These are phyloP conservation scores for Pachycephala philippinensis DNA, from an alignment of 2,113 vertebrate genomes.

Conservation along the genomic window DNA sequence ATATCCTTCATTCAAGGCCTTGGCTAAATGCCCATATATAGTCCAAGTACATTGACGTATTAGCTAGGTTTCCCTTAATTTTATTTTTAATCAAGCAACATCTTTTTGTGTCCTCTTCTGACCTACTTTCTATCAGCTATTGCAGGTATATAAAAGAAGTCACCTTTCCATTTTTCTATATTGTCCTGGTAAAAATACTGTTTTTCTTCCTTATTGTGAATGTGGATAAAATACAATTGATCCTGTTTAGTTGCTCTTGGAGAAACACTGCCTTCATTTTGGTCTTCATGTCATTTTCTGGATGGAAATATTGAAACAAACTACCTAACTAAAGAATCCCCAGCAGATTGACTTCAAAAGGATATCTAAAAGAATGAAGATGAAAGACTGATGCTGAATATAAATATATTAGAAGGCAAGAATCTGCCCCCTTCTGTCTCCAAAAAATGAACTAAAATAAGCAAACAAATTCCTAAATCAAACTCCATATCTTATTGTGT, in stretches of 20 bases:
- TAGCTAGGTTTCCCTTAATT: neutral
- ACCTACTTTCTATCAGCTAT: neutral
- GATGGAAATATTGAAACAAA: neutral
- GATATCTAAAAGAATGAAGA: neutral
- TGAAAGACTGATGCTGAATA: neutral
- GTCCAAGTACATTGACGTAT: neutral
- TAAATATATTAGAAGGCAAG: neutral
- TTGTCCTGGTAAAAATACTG: neutral
- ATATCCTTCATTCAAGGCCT: neutral
- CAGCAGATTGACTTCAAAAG: neutral
- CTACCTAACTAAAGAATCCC: neutral
- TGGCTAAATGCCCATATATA: neutral
- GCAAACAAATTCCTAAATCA: neutral
- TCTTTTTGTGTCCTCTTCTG: neutral
- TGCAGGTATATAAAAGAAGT: neutral
- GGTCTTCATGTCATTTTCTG: neutral
- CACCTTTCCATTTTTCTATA: neutral
- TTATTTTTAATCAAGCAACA: neutral
- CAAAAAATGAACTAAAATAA: neutral
- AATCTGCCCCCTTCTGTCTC: neutral
- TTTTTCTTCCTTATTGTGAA: neutral
- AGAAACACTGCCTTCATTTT: neutral
- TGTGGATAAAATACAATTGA: neutral
- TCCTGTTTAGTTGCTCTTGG: neutral
- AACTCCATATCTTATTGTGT: neutral